Evolutionary conservation across 1,140 invertebrate genomes (phyloP).

Genomic region (Lepidurus apus): DNA sequence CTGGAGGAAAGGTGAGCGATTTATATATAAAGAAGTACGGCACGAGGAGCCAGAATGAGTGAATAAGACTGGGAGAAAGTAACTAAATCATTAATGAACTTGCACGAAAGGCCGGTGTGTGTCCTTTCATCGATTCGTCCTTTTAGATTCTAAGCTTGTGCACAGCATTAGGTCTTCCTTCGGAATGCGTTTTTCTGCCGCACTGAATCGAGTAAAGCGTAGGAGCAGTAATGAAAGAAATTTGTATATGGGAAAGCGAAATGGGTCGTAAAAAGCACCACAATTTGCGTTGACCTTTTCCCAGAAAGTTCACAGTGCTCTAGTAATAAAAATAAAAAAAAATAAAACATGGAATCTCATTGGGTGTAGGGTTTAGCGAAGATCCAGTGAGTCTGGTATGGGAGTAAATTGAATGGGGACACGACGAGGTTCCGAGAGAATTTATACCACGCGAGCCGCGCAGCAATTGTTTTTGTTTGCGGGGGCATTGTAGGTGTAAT

Average conservation of each 20-base stretch:
- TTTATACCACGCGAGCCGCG: not conserved
- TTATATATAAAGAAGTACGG: not conserved
- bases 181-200: not conserved
- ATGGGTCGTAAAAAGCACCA: not conserved
- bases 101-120: not conserved
- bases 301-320: not conserved
- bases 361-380: too few species aligned
- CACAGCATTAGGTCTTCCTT: not conserved
- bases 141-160: not conserved
- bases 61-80: not conserved
- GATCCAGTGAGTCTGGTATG: too few species aligned
- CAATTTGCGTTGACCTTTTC: not conserved
- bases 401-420: too few species aligned
- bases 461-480: conserved; percentile 6
- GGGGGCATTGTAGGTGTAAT: not conserved
- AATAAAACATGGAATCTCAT: too few species aligned
- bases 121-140: not conserved
- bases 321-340: too few species aligned
- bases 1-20: not conserved
- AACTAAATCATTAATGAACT: not conserved
- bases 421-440: not conserved
- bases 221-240: not conserved
- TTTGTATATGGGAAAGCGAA: not conserved
- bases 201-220: not conserved
- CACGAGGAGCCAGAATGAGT: not conserved